Conservation (phyloP, 2,888 invertebrate species). For the Cheilosia scutellata region DNA sequence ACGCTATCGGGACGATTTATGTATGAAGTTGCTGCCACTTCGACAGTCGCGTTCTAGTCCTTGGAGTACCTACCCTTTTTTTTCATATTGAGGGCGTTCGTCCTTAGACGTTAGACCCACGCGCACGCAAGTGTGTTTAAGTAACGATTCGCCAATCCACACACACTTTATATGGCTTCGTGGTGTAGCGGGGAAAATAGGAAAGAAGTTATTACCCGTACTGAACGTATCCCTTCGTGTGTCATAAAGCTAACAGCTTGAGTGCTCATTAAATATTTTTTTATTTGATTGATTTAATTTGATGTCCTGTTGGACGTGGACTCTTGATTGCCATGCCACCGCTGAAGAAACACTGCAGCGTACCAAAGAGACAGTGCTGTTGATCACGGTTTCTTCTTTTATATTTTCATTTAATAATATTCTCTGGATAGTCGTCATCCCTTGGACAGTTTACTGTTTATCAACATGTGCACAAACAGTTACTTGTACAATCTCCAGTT, state of each 20-base stretch:
- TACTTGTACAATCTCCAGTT: constrained; percentile 21
- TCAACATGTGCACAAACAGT: constrained; percentile 39
- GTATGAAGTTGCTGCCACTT: constrained; percentile 58
- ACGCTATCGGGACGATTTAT: constrained; percentile 63
- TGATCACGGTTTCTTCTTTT: constrained; percentile 12
- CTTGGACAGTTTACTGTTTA: constrained; percentile 10
- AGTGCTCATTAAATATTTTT: constrained; percentile 59
- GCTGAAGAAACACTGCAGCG: background rate
- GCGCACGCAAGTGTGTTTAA: constrained; percentile 61
- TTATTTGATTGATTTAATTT: constrained; percentile 69
- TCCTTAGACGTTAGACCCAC: constrained; percentile 4
- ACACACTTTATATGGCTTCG: background rate
- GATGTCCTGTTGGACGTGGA: constrained; percentile 45
- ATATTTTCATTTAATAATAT: constrained; percentile 27
- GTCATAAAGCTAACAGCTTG: constrained; percentile 65
- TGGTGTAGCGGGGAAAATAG: background rate
- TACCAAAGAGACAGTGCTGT: background rate
- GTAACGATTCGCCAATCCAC: constrained; percentile 36
- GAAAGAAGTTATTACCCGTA: constrained; percentile 50
- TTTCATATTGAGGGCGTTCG: background rate
- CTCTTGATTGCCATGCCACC: constrained; percentile 27
- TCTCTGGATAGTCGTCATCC: background rate
- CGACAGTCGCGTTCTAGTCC: background rate
- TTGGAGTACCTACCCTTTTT: constrained; percentile 1
- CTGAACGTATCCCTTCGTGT: constrained; percentile 25